Evolutionary conservation across 2,113 vertebrate genomes (phyloP).

Genomic region (Pteropus alecto): DNA sequence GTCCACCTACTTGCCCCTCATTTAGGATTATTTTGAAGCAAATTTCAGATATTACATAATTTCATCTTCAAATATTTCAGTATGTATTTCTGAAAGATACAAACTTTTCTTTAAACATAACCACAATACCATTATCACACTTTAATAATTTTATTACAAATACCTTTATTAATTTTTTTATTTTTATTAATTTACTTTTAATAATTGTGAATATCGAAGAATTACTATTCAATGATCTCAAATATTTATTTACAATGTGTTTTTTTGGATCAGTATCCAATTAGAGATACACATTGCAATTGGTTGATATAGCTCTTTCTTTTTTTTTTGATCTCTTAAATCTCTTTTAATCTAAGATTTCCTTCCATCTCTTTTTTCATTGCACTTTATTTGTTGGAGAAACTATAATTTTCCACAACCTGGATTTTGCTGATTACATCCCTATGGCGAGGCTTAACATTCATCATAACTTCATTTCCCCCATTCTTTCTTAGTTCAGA

Average conservation of each 20-base stretch:
- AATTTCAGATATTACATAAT: background rate
- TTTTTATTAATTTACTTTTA: background rate
- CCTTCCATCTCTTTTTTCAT: background rate
- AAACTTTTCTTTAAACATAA: constrained; percentile 6
- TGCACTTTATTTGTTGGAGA: background rate
- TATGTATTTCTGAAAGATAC: background rate
- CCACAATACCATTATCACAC: background rate
- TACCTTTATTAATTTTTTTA: background rate
- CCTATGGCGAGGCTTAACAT: background rate
- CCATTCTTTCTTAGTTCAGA: constrained; percentile 5
- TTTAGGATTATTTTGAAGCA: background rate
- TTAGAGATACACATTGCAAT: background rate
- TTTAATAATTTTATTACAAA: constrained; percentile 28
- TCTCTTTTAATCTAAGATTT: background rate
- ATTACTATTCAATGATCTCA: background rate
- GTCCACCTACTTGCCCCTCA: background rate
- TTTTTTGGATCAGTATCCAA: background rate
- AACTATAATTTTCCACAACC: background rate
- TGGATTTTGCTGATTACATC: background rate
- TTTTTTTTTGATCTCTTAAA: background rate
- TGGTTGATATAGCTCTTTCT: background rate
- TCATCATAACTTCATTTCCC: background rate
- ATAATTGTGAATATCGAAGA: background rate
- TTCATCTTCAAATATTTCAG: constrained; percentile 27
- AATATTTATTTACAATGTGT: background rate